A percentile compares a stretch with the other conserved stretches of the same genome.
These are phyloP conservation scores for Ophion slaviceki DNA, from an alignment of 2,888 invertebrate genomes.

Conservation along the genomic window DNA sequence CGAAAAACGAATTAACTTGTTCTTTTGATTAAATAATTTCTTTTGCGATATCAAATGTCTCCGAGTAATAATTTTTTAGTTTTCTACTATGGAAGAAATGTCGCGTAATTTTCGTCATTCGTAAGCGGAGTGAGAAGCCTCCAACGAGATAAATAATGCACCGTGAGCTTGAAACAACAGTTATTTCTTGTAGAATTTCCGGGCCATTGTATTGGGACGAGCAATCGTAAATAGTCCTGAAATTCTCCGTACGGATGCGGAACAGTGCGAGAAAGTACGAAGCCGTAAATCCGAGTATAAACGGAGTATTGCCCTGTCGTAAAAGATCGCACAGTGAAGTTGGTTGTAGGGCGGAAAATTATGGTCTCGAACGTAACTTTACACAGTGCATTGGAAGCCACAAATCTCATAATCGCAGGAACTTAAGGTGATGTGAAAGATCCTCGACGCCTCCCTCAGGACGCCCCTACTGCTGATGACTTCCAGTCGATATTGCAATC, in stretches of 20 bases:
- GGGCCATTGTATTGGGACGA: conserved; percentile 1
- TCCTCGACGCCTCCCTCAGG: background rate
- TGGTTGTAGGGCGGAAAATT: conserved; percentile 17
- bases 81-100: background rate
- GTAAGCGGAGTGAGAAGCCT: background rate
- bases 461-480: background rate
- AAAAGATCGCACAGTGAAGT: conserved; percentile 24
- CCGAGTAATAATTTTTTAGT: background rate
- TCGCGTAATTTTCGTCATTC: background rate
- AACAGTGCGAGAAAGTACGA: conserved; percentile 26
- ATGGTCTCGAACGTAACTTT: conserved; percentile 35
- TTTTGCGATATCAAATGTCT: background rate
- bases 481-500: background rate
- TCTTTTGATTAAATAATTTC: too few relatives aligned
- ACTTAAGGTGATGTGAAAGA: conserved; percentile 25
- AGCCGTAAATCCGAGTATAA: conserved; percentile 22
- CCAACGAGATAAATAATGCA: background rate
- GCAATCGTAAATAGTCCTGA: conserved; percentile 4
- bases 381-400: conserved; percentile 30
- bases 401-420: conserved; percentile 26
- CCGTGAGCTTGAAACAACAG: conserved; percentile 1
- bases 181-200: conserved; percentile 6
- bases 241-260: conserved; percentile 1
- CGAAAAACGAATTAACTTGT: too few relatives aligned
- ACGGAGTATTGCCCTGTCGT: conserved; percentile 24